Evolutionary conservation across 2,888 invertebrate genomes (phyloP), one percentile per base, ranked within the genome.

Genomic region (Cerastis leucographa): DNA sequence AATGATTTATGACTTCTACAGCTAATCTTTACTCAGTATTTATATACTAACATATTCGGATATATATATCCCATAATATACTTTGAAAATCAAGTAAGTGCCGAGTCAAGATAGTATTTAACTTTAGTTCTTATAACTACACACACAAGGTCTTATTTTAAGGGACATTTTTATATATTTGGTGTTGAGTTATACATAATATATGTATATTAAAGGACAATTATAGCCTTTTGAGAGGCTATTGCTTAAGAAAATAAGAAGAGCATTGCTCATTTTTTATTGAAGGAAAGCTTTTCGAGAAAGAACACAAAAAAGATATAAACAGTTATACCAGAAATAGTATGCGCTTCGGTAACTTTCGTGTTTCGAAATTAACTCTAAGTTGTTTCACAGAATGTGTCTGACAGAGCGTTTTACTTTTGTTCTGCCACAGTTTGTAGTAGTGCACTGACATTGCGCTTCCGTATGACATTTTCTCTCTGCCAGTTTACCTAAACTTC

Each of bases 141-240:
- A 85, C 49, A 72, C 51, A 62, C 8, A 65, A 72, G 62, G 49
- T 62, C 81, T 74, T 69, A 86, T 14, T 54, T 76, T 80, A 74
- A 61, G 81, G 81, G 87, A 85, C 74, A 65, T 72, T 74, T 84
- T 85, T 74, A 78, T 78, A 71, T 77, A 77, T 84, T 84, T 84
- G 83, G 83, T 84, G 83, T 84, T 84, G 65, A 56, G 49, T 83
- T 83, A 77, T 64, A 81, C 25, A 83, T 79, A 61, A n/a, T 69
- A 44, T 62, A 66, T 83, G 25, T 85, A 69, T 69, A 76, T 51
- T 12, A 78, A 72, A 78, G 84, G 84, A 78, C 67, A 78, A 56
- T 76, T 64, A 35, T 35, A 66, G 56, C 61, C 69, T 69, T 54
- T 42, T 14, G 4, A 29, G 42, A 74, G 62, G 62, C 44, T 17